These are phyloP conservation scores for Epizoanthus fatuus DNA, from an alignment of 92 coral and sea anemone genomes.

Conservation along the genomic window DNA sequence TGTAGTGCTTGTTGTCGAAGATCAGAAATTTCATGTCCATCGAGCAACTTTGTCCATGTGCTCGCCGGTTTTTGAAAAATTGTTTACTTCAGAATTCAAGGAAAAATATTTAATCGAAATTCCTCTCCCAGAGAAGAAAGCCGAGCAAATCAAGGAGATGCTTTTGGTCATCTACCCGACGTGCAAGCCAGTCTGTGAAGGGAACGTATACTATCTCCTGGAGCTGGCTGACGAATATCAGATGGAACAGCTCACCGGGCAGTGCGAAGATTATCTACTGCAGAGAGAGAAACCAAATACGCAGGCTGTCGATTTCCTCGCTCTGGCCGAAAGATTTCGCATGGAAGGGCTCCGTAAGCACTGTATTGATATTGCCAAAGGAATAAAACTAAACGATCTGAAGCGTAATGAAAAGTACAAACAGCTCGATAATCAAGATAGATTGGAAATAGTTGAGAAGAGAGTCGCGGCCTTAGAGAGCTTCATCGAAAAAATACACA, in stretches of 20 bases:
- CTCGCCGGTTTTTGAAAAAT: too few species aligned
- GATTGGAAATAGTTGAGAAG: conserved; percentile 76
- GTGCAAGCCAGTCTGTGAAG: conserved; percentile 68
- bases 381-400: conserved; percentile 74
- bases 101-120: too few species aligned
- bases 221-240: conserved; percentile 77
- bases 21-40: too few species aligned
- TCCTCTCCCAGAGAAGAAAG: too few species aligned
- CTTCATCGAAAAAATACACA: not conserved
- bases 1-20: too few species aligned
- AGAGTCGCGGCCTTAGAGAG: conserved; percentile 77
- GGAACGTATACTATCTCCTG: conserved; percentile 72
- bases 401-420: conserved; percentile 75
- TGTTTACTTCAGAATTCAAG: too few species aligned
- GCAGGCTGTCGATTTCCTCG: conserved; percentile 83
- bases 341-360: conserved; percentile 74
- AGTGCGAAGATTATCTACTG: conserved; percentile 73
- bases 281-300: conserved; percentile 79
- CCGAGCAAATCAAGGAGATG: too few species aligned
- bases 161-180: conserved; percentile 85
- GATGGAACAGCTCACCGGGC: conserved; percentile 83
- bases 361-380: conserved; percentile 84
- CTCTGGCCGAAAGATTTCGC: conserved; percentile 62
- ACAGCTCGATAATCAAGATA: conserved; percentile 65
- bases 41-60: too few species aligned